Base-by-base conservation (phyloP, 2,113 vertebrate species). In the Callipepla squamata region DNA sequence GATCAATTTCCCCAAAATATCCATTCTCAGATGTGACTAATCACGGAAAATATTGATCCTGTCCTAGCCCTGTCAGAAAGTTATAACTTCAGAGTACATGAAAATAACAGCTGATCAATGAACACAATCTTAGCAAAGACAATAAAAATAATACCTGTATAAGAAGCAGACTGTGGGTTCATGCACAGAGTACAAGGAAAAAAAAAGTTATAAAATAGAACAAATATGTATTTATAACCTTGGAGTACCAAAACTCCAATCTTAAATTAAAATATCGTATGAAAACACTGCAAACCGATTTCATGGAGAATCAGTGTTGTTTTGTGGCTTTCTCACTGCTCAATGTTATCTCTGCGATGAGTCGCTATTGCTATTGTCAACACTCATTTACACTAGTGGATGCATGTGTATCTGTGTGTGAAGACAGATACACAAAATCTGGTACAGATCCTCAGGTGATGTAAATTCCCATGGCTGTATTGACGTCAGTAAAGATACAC, bases 381-480 rank as follows among this genome's bases (percentile, higher is more conserved):
- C 72, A 30, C n/a, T 58, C 47, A 42, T 92, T 91, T 87, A 72
- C 76, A 85, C 61, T 32, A 75, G 53, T 7, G 38, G 21, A 67
- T 48, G 25, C 57, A 53, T 13, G 42, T 22, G 30, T 40, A 40
- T 59, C 47, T 78, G 47, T 32, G 13, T 67, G 47, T 75, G 40
- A 91, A 51, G 51, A 42, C 61, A 89, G 63, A 65, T 6, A 25
- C 11, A 57, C 75, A 59, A 57, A 85, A 83, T 73, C 72, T 87
- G 87, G 59, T 67, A 28, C 68, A 89, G 91, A 85, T 93, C 72
- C 89, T 93, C 79, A 89, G 89, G 47, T 95, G 82, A 93, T 80
- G 81, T 57, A 92, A 91, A 91, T 61, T 92, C 79, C 73, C 81
- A 32, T 50, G 61, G 68, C 85, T 91, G 47, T 77, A 23, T 17